A percentile compares a stretch with the other conserved stretches of the same genome.
phyloP scores from a whole-genome alignment of 2,113 vertebrate species.

The Pangasianodon gigas region DNA sequence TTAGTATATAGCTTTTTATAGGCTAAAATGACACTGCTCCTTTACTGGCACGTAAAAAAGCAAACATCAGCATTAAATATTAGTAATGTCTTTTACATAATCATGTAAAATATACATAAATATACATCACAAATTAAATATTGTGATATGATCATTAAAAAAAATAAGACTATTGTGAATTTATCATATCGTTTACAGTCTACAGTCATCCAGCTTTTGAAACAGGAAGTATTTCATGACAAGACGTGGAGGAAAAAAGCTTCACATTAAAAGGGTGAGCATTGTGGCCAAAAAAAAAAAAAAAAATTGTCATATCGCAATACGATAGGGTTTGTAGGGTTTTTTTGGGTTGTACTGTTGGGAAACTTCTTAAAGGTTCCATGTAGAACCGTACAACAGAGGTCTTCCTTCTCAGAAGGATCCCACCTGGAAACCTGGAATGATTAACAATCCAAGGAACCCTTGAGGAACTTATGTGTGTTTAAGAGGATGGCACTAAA shows the following conservation, averaged over 20 bases:
- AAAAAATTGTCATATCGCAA: neutral
- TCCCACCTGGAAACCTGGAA: neutral
- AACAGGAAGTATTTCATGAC: neutral
- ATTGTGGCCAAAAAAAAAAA: neutral
- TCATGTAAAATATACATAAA: too few species aligned
- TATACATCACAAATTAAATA: neutral
- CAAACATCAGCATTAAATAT: neutral
- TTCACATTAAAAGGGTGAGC: neutral
- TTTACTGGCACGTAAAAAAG: neutral
- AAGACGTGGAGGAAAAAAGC: neutral
- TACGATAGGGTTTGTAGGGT: neutral
- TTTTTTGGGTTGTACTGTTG: neutral
- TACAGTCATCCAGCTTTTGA: neutral
- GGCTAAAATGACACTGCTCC: neutral
- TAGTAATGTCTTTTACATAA: neutral
- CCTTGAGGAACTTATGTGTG: neutral
- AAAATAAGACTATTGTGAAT: neutral
- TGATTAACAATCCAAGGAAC: too few species aligned
- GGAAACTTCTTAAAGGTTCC: neutral
- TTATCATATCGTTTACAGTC: neutral
- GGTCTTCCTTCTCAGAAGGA: neutral
- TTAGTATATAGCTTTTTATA: neutral
- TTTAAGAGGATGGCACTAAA: neutral
- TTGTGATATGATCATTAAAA: neutral
- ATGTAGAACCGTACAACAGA: neutral